A percentile compares a stretch with the other conserved stretches of the same genome.
These are phyloP conservation scores for Terrapene triunguis DNA, from an alignment of 2,113 vertebrate species.

Conservation along the genomic window DNA sequence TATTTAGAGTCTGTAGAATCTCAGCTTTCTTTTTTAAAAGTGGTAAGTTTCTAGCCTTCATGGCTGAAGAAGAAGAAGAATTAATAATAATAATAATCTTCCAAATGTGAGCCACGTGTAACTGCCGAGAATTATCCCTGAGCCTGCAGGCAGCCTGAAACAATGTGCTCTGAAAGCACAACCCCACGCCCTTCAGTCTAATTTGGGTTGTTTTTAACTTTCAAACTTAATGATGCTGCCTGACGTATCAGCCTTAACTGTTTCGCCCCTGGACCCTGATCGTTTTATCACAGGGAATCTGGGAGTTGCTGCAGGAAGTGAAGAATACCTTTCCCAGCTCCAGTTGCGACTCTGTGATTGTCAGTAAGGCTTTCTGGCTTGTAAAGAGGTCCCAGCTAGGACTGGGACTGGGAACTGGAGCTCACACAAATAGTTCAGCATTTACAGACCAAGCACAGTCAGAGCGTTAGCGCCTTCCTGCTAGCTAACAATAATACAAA, in stretches of 20 bases:
- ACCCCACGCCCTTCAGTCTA: background rate
- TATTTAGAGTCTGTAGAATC: slow-evolving; percentile 3
- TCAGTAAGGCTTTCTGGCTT: background rate
- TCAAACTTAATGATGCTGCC: accelerated
- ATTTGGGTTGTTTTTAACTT: accelerated
- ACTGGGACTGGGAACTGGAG: background rate
- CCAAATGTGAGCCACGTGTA: background rate
- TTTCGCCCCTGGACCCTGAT: background rate
- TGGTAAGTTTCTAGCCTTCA: background rate
- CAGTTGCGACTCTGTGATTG: background rate
- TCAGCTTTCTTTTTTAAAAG: background rate
- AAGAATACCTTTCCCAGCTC: background rate
- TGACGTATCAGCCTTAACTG: accelerated
- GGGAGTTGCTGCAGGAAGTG: background rate
- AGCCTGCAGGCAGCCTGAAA: background rate
- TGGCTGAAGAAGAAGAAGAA: background rate
- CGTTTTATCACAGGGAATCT: background rate
- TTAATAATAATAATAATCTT: background rate
- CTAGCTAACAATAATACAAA: background rate
- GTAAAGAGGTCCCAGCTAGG: background rate
- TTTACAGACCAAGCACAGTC: background rate
- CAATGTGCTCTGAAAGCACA: background rate
- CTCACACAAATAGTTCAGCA: background rate
- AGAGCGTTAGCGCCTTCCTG: background rate
- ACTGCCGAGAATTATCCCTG: background rate